phyloP scores from a whole-genome alignment of 2,113 vertebrate species.

The Ciconia maguari region DNA sequence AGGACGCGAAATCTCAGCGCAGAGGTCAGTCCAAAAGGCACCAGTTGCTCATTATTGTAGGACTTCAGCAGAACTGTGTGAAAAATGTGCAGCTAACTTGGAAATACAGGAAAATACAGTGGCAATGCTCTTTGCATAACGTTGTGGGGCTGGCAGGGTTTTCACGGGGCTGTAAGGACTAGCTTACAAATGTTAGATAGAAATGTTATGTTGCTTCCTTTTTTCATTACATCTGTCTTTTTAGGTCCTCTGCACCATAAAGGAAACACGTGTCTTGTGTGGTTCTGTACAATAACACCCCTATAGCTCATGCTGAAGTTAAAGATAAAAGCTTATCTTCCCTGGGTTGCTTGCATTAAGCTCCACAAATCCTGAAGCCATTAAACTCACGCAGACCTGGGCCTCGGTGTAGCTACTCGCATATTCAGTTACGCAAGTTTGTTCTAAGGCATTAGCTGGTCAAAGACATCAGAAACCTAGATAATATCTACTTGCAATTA shows the following conservation, averaged over 20 bases:
- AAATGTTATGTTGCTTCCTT: neutral
- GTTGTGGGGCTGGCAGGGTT: neutral
- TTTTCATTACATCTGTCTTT: neutral
- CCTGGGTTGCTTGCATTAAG: neutral
- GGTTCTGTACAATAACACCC: neutral
- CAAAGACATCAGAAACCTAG: neutral
- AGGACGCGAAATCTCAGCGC: neutral
- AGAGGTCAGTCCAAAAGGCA: neutral
- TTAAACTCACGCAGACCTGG: neutral
- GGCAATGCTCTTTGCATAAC: neutral
- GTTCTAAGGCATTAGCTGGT: neutral
- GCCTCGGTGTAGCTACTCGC: neutral
- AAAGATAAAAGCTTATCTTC: neutral
- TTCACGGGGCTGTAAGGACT: neutral
- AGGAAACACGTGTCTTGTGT: neutral
- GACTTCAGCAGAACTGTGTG: neutral
- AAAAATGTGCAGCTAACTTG: neutral
- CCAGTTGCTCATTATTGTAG: neutral
- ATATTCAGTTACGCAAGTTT: neutral
- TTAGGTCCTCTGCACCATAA: neutral
- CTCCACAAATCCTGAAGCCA: neutral
- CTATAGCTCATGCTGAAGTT: neutral
- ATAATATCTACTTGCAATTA: neutral
- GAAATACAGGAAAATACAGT: neutral
- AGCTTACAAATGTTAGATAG: neutral